Conservation (phyloP, 2,888 invertebrate species). For the Tetrapedia diversipes region DNA sequence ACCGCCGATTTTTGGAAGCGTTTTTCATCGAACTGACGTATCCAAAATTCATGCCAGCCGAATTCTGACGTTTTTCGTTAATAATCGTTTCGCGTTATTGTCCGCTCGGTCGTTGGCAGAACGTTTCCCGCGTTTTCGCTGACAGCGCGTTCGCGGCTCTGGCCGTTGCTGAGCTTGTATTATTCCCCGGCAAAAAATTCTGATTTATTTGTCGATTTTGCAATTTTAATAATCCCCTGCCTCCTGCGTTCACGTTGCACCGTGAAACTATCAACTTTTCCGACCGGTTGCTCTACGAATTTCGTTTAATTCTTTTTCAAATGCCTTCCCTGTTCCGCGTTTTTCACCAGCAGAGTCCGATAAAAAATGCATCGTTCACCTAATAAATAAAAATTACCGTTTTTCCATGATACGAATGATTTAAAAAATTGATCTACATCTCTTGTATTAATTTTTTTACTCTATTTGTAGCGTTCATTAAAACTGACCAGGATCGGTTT, state of each 20-base stretch:
- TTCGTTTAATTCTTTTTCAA: conserved; percentile 21
- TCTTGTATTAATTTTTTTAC: neutral
- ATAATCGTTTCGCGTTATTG: conserved; percentile 47
- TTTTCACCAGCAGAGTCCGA: too few species aligned
- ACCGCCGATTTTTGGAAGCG: neutral
- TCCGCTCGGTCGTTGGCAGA: neutral
- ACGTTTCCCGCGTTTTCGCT: conserved; percentile 44
- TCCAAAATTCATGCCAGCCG: conserved; percentile 25
- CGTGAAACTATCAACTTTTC: conserved; percentile 20
- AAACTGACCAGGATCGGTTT: conserved; percentile 2
- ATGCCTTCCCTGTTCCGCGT: neutral
- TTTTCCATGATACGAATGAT: conserved; percentile 1
- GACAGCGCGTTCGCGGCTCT: conserved; percentile 21
- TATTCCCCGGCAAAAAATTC: conserved; percentile 33
- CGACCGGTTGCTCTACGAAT: neutral
- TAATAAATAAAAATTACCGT: neutral
- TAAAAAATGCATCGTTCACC: neutral
- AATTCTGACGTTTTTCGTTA: conserved; percentile 37
- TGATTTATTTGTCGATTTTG: conserved; percentile 48
- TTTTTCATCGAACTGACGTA: neutral
- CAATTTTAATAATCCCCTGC: conserved; percentile 31
- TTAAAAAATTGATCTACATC: neutral
- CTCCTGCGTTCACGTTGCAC: neutral
- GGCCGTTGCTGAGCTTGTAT: conserved; percentile 31
- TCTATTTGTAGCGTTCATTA: neutral